Percentiles rank a stretch among this genome's conserved stretches.
Evolutionary conservation across 2,113 vertebrate genomes (phyloP).

Genomic region (Podarcis raffonei): DNA sequence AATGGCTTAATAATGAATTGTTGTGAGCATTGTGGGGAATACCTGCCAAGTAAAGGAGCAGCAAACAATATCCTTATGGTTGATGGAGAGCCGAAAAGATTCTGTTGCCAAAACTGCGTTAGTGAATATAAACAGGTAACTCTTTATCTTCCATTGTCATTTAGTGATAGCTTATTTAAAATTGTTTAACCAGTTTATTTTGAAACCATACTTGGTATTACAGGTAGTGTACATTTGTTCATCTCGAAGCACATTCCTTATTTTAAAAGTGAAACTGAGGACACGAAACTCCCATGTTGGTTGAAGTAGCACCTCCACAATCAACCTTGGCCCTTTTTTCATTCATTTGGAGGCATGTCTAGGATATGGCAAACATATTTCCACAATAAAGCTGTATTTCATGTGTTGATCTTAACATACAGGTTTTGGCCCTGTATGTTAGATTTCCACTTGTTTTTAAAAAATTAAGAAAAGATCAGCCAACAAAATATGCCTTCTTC

Average conservation of each 20-base stretch:
- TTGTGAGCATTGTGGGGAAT: constrained; percentile 97
- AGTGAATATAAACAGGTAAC: constrained; percentile 97
- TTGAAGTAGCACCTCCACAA: neutral
- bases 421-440: neutral
- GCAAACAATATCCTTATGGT: constrained; percentile 93
- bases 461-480: neutral
- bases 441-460: neutral
- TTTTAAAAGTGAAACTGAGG: neutral
- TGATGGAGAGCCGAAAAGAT: constrained; percentile 97
- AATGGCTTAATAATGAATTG: constrained; percentile 99
- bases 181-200: neutral
- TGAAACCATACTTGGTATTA: neutral
- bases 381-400: neutral
- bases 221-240: neutral
- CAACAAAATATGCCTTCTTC: neutral
- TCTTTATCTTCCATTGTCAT: constrained; percentile 4
- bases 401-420: neutral
- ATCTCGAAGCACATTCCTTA: neutral
- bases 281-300: neutral
- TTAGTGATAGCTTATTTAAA: neutral
- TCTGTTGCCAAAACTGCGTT: constrained; percentile 96
- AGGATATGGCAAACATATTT: neutral
- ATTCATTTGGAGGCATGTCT: neutral
- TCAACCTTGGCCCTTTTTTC: neutral
- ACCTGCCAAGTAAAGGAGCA: constrained; percentile 92